Evolutionary conservation across 2,888 invertebrate species (phyloP), one percentile per base, ranked within the genome.

Genomic region (Sturmia bella): DNA sequence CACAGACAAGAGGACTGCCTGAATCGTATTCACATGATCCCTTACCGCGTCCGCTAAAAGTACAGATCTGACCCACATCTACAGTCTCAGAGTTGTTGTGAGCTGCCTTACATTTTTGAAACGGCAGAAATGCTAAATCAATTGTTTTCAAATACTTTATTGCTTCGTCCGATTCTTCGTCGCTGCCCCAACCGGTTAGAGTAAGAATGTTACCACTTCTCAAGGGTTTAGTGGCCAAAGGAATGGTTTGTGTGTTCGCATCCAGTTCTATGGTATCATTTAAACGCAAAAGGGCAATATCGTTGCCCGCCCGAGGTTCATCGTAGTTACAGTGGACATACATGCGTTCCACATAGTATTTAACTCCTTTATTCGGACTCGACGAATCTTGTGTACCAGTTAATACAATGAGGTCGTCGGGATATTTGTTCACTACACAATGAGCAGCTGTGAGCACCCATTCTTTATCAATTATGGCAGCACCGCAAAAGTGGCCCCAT

Each of bases 221-320:
- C 24, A 93, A 90, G 0, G 92, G 92, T n/a, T 91, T 91, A 19
- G 90, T 89, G 11, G 94, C 93, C 64, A 94, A 86, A 52, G 92
- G 91, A 0, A 94, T 89, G 0, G 93, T 91, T 41, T 92, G 89
- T 0, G 94, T 93, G 0, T 86, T 87, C 0, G 92, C 90, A 59
- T 92, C 90, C 70, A 93, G 92, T 21, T 88, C 87, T 1, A 94
- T 92, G 61, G 92, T 92, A 0, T 91, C 86, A 13, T 92, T 91
- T 9, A 95, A 90, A 77, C 92, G 92, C 1, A 96, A 86, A 6
- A 96, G 85, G 0, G 94, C 95, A 66, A 96, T 94, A 85, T 96
- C 95, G 86, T 95, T 93, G 68, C 89, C 83, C 39, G 76, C 86
- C 0, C 9, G 0, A 1, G 91, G 90, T 2, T 13, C 64, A 61